Evolutionary conservation across 2,113 vertebrate species (phyloP).

Genomic region (Merops nubicus): DNA sequence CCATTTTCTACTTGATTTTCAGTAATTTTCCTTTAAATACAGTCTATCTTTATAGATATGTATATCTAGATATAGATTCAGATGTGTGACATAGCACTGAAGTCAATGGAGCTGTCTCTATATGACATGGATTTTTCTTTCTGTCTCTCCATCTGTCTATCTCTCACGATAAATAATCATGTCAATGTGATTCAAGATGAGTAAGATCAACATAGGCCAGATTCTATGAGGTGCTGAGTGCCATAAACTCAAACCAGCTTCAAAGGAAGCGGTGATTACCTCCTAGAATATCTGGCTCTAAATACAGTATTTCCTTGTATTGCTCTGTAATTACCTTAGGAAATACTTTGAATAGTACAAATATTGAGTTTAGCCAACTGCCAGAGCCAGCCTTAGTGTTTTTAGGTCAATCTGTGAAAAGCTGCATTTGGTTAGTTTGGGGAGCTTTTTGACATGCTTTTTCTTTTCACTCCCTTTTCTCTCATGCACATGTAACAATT

Average conservation of each 20-base stretch:
- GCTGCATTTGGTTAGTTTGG: background rate
- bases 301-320: constrained; percentile 18
- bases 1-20: background rate
- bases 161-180: background rate
- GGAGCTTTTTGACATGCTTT: background rate
- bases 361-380: constrained; percentile 53
- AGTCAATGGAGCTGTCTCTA: background rate
- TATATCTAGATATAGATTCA: background rate
- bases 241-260: constrained; percentile 2
- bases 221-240: background rate
- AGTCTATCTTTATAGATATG: background rate
- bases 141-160: background rate
- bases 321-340: constrained; percentile 14
- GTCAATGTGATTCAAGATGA: background rate
- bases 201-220: background rate
- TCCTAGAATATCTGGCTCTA: background rate
- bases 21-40: background rate
- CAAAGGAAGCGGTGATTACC: constrained; percentile 20
- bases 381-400: background rate
- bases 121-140: background rate
- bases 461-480: background rate
- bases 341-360: constrained; percentile 61
- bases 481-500: rapidly evolving
- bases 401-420: background rate
- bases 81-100: background rate